Conservation (phyloP, 2,113 vertebrate species). For the Collichthys lucidus region DNA sequence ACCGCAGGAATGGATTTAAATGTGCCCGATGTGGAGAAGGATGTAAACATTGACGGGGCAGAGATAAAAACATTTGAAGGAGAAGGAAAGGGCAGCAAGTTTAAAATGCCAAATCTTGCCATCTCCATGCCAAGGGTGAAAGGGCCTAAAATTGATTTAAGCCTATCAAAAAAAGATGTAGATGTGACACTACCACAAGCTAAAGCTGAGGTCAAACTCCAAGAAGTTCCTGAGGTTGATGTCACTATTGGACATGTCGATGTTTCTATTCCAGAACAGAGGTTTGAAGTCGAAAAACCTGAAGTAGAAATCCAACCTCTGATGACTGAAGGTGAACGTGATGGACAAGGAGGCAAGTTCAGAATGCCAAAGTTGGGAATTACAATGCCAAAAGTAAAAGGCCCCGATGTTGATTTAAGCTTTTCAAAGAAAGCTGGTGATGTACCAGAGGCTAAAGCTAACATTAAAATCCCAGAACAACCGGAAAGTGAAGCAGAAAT, state of each 20-base stretch:
- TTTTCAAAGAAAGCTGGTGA: slow-evolving; percentile 54
- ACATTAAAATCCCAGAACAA: neutral
- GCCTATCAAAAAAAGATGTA: slow-evolving; percentile 20
- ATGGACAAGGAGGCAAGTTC: slow-evolving; percentile 54
- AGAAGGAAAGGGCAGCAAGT: slow-evolving; percentile 53
- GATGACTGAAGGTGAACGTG: slow-evolving; percentile 14
- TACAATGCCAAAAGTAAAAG: slow-evolving; percentile 67
- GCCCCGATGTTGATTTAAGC: slow-evolving; percentile 39
- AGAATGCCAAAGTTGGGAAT: slow-evolving; percentile 67
- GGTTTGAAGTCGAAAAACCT: slow-evolving; percentile 38
- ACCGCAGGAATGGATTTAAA: slow-evolving; percentile 7
- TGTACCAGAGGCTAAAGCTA: slow-evolving; percentile 28
- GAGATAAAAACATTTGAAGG: slow-evolving; percentile 32
- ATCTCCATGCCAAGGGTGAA: slow-evolving; percentile 32
- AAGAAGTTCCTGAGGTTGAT: slow-evolving; percentile 16
- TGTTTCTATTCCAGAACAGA: slow-evolving; percentile 38
- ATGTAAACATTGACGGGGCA: slow-evolving; percentile 26
- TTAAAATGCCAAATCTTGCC: slow-evolving; percentile 50
- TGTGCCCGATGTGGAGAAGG: slow-evolving; percentile 6
- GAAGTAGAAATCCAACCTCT: slow-evolving; percentile 39
- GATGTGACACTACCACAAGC: slow-evolving; percentile 14
- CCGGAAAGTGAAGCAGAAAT: neutral
- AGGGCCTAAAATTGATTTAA: slow-evolving; percentile 29
- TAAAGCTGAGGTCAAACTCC: slow-evolving; percentile 24
- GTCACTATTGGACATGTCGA: slow-evolving; percentile 39